phyloP scores from a whole-genome alignment of 2,888 invertebrate genomes.

The Hydraecia micacea region DNA sequence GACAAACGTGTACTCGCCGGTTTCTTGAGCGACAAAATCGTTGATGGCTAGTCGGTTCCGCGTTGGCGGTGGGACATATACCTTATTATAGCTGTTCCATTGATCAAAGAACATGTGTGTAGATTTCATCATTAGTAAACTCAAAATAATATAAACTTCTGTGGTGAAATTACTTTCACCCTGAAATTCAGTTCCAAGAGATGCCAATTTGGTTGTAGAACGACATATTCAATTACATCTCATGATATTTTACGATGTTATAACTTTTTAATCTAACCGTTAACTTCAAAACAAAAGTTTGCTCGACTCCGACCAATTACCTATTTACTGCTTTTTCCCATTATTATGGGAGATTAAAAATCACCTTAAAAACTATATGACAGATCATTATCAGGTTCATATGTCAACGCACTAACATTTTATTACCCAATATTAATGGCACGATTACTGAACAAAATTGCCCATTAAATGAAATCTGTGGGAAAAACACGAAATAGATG shows the following conservation, averaged over 20 bases:
- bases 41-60: neutral
- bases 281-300: constrained; percentile 32
- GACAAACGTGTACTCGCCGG: neutral
- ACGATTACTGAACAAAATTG: constrained; percentile 16
- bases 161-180: neutral
- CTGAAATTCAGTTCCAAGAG: neutral
- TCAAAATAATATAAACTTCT: neutral
- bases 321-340: constrained; percentile 11
- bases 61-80: neutral
- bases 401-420: constrained; percentile 48
- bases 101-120: constrained; percentile 10
- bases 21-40: neutral
- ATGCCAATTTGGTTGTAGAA: neutral
- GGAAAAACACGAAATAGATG: neutral
- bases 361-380: constrained; percentile 28
- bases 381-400: constrained; percentile 44
- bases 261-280: constrained; percentile 11
- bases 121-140: neutral
- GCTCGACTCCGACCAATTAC: constrained; percentile 18
- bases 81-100: neutral
- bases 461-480: constrained; percentile 14
- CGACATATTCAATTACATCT: neutral
- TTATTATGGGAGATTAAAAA: constrained; percentile 27
- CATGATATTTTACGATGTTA: constrained; percentile 1
- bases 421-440: constrained; percentile 21